Percentiles rank a stretch among this genome's conserved stretches.
Evolutionary conservation across 1,140 invertebrate species (phyloP).

Genomic region (Papilio helenus): DNA sequence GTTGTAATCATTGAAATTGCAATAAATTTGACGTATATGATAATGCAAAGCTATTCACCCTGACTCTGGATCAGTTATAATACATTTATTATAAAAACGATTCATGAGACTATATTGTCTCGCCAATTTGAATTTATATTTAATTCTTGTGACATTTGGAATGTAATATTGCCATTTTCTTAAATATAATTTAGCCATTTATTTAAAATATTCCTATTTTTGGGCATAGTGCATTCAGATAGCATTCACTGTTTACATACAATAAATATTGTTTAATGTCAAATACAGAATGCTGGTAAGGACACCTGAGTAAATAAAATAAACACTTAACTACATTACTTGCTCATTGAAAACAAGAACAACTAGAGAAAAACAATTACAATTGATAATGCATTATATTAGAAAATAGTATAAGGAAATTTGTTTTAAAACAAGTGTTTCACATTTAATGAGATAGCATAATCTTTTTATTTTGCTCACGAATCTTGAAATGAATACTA

Average conservation of each 20-base stretch:
- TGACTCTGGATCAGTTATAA: neutral
- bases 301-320: neutral
- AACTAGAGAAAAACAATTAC: too few relatives aligned
- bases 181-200: neutral
- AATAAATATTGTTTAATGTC: neutral
- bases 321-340: neutral
- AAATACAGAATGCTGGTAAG: neutral
- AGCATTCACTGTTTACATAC: neutral
- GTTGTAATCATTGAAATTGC: neutral
- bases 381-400: too few relatives aligned
- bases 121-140: neutral
- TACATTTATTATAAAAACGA: neutral
- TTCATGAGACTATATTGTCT: neutral
- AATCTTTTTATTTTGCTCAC: too few relatives aligned
- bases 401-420: too few relatives aligned
- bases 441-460: too few relatives aligned
- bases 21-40: neutral
- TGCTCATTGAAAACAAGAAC: too few relatives aligned
- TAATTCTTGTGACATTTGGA: neutral
- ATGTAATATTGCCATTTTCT: neutral
- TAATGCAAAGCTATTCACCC: neutral
- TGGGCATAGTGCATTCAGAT: neutral
- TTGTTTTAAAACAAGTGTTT: too few relatives aligned
- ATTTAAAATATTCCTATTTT: neutral
- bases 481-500: too few relatives aligned